Conservation (phyloP, 2,113 vertebrate species). For the Columbina picui region DNA sequence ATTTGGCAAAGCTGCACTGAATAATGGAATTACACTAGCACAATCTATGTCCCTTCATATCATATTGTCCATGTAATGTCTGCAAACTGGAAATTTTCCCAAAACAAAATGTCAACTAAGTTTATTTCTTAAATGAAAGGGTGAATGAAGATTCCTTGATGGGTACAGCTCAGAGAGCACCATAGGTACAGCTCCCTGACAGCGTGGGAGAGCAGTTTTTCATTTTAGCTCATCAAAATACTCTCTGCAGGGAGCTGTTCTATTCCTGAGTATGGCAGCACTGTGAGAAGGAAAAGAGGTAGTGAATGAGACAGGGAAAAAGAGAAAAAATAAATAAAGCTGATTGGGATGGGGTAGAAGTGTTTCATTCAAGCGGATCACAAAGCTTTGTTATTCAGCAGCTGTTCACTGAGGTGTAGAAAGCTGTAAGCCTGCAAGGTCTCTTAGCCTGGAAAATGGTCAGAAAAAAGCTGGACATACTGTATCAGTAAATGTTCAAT, state of each 20-base stretch:
- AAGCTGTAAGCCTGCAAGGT: constrained; percentile 31
- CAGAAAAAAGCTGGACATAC: constrained; percentile 14
- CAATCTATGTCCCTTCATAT: background rate
- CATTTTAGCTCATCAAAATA: constrained; percentile 16
- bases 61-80: background rate
- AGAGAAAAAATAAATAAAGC: constrained; percentile 21
- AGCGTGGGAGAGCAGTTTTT: background rate
- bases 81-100: background rate
- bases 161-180: constrained; percentile 25
- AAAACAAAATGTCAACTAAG: background rate
- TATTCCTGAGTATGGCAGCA: constrained; percentile 35
- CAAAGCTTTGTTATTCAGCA: constrained; percentile 51
- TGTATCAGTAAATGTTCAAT: constrained; percentile 33
- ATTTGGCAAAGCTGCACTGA: background rate
- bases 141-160: constrained; percentile 28
- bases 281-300: constrained; percentile 24
- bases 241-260: background rate
- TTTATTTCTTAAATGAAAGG: background rate
- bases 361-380: constrained; percentile 3
- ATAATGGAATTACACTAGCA: background rate
- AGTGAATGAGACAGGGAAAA: background rate
- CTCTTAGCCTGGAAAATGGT: background rate
- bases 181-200: background rate
- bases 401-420: constrained; percentile 64
- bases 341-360: background rate